Evolutionary conservation across 1,140 invertebrate species (phyloP), one percentile per base, ranked within the genome.

Genomic region (Aphis craccivora): DNA sequence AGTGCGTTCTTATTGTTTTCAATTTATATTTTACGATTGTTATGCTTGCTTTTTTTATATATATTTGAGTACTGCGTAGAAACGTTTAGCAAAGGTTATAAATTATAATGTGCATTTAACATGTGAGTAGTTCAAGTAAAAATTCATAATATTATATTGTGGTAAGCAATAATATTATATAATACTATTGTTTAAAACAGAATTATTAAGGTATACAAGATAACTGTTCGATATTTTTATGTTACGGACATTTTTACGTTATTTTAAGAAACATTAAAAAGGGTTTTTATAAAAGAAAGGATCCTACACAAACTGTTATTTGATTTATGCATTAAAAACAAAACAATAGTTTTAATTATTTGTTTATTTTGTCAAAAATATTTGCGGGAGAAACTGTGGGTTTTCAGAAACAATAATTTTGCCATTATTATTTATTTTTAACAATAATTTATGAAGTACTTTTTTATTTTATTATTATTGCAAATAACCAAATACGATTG

Each of bases 21-120:
- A 83, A 83, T 83, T 83, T 83, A 83, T 83, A 83, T 83, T 83
- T 83, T 83, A 83, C 37, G 81, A 40, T 83, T 83, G 81, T 40
- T 83, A 40, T 83, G 22, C 2, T 83, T 25, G 81, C 37, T 83
- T 35, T 83, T 18, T 81, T 83, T 51, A 18, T 51, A 18, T 51
- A 23, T 83, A 76, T 18, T 2, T 23, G 81, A 83, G 22, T 40
- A 40, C 37, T 35, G 81, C n/a, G n/a, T 40, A 35, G 81, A 7
- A 83, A 83, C n/a, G 37, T 83, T 37, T 83, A 83, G 35, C 7
- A 83, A 35, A 35, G 7, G 81, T 83, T 83, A 40, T 83, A n/a
- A 76, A 76, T 76, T 76, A 76, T 83, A 83, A 83, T 83, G 81
- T 83, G 20, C 81, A 83, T 83, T 83, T 40, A 83, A 83, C 81